Conservation (phyloP, 2,113 vertebrate species). For the Vidua macroura region DNA sequence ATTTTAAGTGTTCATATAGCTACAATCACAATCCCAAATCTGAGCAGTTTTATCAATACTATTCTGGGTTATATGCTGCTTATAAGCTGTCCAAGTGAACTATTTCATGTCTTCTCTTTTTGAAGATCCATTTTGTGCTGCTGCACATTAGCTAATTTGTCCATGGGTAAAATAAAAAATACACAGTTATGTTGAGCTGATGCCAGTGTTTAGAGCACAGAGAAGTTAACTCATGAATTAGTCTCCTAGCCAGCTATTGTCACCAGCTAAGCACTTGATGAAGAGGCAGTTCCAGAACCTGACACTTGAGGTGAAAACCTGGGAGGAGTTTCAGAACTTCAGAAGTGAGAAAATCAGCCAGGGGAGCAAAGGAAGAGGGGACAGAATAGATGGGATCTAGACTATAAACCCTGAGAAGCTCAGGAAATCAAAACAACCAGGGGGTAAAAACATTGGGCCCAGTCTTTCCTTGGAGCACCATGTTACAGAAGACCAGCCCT, state of each 20-base stretch:
- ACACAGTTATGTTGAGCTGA: not conserved
- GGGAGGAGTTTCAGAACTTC: not conserved
- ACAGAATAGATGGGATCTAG: not conserved
- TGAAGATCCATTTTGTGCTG: not conserved
- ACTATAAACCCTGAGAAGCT: not conserved
- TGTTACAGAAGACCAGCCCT: not conserved
- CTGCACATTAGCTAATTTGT: not conserved
- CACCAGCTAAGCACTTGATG: not conserved
- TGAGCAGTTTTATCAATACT: not conserved
- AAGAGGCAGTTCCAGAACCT: not conserved
- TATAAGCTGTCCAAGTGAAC: not conserved
- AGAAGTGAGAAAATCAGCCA: not conserved
- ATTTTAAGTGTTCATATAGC: not conserved
- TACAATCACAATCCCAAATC: not conserved
- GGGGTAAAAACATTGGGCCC: not conserved
- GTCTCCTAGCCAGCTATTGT: not conserved
- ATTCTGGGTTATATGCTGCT: not conserved
- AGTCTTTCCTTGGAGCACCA: not conserved
- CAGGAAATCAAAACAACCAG: not conserved
- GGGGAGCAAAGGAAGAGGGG: not conserved
- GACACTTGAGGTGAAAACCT: not conserved
- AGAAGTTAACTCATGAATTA: not conserved
- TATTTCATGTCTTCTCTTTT: not conserved
- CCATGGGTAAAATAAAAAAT: not conserved
- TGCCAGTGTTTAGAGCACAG: not conserved